Conservation (phyloP, 2,113 vertebrate genomes). For the Pavo muticus region DNA sequence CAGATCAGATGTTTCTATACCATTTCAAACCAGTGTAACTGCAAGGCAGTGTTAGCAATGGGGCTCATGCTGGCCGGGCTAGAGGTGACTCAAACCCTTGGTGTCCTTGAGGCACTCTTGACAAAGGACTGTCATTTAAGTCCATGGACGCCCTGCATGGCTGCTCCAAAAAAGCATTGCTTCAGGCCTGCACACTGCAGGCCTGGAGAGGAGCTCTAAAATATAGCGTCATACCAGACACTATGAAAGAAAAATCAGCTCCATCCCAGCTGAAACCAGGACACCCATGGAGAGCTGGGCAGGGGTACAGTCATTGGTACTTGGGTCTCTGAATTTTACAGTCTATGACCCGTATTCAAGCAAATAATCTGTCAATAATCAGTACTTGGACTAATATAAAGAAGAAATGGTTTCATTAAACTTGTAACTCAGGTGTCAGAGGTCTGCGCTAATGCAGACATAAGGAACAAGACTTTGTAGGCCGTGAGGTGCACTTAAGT, state of each 20-base stretch:
- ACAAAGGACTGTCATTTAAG: neutral
- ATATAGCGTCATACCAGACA: too few relatives aligned
- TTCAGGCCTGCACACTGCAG: neutral
- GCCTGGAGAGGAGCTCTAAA: neutral
- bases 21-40: neutral
- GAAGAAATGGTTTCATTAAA: neutral
- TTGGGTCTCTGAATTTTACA: neutral
- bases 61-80: neutral
- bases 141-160: neutral
- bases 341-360: neutral
- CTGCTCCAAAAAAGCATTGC: neutral
- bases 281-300: neutral
- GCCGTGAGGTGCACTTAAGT: neutral
- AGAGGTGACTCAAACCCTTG: neutral
- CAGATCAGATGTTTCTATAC: neutral
- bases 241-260: too few relatives aligned
- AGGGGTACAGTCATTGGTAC: neutral
- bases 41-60: accelerated
- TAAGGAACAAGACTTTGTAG: neutral
- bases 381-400: neutral
- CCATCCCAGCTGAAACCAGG: too few relatives aligned
- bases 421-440: neutral
- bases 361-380: neutral
- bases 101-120: neutral
- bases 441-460: neutral